phyloP scores from a whole-genome alignment of 2,797 vertebrate species.

The Eulemur rubriventer region DNA sequence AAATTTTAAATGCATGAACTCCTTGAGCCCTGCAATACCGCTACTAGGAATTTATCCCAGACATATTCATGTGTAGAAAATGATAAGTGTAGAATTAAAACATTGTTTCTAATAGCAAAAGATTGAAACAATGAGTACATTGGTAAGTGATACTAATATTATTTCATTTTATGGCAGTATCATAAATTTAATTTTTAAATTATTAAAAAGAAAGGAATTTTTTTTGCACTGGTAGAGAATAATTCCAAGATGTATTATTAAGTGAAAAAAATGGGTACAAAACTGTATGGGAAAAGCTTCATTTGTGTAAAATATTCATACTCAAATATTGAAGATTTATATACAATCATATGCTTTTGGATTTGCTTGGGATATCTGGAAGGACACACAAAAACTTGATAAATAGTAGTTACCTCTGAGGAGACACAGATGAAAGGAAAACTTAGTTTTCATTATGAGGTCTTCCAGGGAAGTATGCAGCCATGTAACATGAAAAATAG shows the following conservation, averaged over 20 bases:
- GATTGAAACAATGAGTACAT: neutral
- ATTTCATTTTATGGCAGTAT: neutral
- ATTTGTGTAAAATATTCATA: conserved; percentile 19
- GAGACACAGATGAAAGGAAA: neutral
- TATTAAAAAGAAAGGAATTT: neutral
- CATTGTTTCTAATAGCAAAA: neutral
- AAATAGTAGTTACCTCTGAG: neutral
- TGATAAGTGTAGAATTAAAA: neutral
- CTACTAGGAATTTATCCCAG: neutral
- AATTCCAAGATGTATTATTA: neutral
- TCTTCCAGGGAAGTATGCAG: too few species aligned
- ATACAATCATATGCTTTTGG: neutral
- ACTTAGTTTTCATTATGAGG: neutral
- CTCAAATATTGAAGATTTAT: neutral
- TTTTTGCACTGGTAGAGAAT: neutral
- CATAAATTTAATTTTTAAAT: conserved; percentile 16
- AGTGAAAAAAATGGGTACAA: neutral
- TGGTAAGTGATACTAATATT: neutral
- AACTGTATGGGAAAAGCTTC: neutral
- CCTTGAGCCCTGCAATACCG: neutral
- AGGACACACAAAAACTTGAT: neutral
- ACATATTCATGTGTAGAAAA: neutral
- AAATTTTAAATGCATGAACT: neutral
- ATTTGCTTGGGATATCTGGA: neutral
- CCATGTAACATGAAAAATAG: too few species aligned